These are phyloP conservation scores for Bruchidius siliquastri DNA, from an alignment of 2,888 invertebrate species.

Conservation along the genomic window DNA sequence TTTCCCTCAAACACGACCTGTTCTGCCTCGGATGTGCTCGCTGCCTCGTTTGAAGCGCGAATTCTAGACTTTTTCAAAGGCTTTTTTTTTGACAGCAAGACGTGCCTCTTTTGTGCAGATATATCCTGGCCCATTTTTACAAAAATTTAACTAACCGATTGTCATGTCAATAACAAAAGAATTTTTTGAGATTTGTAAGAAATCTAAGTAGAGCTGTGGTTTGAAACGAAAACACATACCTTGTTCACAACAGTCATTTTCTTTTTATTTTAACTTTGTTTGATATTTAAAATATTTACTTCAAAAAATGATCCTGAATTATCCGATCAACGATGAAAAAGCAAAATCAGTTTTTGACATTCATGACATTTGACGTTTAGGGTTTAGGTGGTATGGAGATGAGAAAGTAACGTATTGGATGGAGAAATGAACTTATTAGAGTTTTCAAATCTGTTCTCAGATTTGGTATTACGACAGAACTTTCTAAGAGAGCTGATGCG, in stretches of 20 bases:
- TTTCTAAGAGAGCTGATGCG: no score
- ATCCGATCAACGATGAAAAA: not conserved
- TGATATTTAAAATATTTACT: not conserved
- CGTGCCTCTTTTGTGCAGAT: slow-evolving; percentile 4
- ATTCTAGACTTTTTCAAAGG: not conserved
- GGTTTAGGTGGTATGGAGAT: no score
- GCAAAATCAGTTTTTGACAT: not conserved
- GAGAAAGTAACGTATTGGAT: no score
- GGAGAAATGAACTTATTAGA: no score
- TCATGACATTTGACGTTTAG: not conserved
- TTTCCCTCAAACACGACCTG: not conserved
- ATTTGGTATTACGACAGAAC: no score
- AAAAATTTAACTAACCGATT: slow-evolving; percentile 11
- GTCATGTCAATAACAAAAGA: not conserved
- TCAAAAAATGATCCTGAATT: not conserved
- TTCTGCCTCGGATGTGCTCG: not conserved
- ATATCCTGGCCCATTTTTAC: slow-evolving; percentile 24
- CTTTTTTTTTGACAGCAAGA: not conserved
- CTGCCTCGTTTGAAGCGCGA: not conserved
- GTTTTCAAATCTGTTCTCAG: no score
- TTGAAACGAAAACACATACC: not conserved
- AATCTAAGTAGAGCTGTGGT: not conserved
- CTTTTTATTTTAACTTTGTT: not conserved
- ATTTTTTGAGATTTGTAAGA: not conserved
- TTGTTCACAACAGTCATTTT: not conserved